Percentiles rank a stretch among this genome's conserved stretches.
Evolutionary conservation across 2,113 vertebrate genomes (phyloP).

Genomic region (Spheniscus mendiculus): DNA sequence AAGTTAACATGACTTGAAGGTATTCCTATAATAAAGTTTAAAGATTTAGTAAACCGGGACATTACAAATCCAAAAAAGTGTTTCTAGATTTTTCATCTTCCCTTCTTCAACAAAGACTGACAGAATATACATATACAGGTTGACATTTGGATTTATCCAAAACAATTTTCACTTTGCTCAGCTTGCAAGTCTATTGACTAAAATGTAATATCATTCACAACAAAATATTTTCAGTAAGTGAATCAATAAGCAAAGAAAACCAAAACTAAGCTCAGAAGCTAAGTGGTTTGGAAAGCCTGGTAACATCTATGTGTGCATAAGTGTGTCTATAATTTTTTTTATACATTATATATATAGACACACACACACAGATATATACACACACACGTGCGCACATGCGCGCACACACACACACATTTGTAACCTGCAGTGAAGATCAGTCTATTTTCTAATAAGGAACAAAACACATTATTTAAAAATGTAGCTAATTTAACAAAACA

Average conservation of each 20-base stretch:
- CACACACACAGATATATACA: conserved; percentile 57
- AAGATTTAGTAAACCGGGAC: conserved; percentile 69
- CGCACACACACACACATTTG: conserved; percentile 48
- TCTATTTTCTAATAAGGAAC: conserved; percentile 74
- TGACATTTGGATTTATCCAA: conserved; percentile 71
- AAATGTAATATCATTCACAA: conserved; percentile 74
- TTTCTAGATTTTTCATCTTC: conserved; percentile 74
- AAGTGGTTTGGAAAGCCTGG: conserved; percentile 72
- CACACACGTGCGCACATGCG: conserved; percentile 37
- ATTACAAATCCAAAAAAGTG: conserved; percentile 65
- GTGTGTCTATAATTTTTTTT: conserved; percentile 34
- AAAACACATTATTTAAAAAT: conserved; percentile 74
- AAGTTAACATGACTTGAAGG: conserved; percentile 48
- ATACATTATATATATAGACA: conserved; percentile 65
- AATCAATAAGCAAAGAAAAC: conserved; percentile 77
- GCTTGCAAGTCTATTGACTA: conserved; percentile 70
- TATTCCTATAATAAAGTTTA: conserved; percentile 61
- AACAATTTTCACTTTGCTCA: conserved; percentile 74
- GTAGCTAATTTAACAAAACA: conserved; percentile 80
- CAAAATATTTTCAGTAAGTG: conserved; percentile 71
- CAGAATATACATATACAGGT: conserved; percentile 73
- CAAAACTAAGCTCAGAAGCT: conserved; percentile 74
- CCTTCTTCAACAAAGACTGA: conserved; percentile 75
- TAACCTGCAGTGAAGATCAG: conserved; percentile 64
- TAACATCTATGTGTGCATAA: conserved; percentile 38